phyloP scores from a whole-genome alignment of 1,140 invertebrate genomes.

The Apis laboriosa region DNA sequence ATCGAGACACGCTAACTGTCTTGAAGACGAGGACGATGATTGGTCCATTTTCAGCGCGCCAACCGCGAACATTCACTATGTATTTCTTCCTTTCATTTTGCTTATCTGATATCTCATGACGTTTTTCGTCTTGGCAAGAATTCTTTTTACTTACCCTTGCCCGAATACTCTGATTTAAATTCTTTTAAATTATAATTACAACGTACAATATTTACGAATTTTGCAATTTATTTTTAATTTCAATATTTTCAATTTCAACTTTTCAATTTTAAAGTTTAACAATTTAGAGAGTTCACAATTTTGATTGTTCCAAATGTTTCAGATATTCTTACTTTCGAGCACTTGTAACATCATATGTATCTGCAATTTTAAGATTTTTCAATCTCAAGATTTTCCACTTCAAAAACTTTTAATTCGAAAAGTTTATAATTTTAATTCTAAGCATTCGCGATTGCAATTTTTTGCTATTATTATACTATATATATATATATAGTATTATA shows the following conservation, averaged over 20 bases:
- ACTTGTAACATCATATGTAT: no score
- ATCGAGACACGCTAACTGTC: slow-evolving; percentile 24
- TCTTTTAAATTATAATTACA: not conserved
- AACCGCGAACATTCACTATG: slow-evolving; percentile 15
- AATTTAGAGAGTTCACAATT: not conserved
- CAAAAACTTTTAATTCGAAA: no score
- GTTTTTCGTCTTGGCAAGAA: not conserved
- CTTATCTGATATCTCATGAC: slow-evolving; percentile 12
- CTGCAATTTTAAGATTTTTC: not conserved
- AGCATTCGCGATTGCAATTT: not conserved
- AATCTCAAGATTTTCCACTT: not conserved
- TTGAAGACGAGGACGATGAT: slow-evolving; percentile 13
- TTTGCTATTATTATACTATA: no score
- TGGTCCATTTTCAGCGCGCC: slow-evolving; percentile 24
- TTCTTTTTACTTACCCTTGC: slow-evolving; percentile 17
- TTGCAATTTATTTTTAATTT: not conserved
- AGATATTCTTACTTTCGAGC: not conserved
- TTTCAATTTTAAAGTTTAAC: not conserved
- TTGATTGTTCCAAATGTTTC: not conserved
- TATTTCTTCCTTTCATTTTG: slow-evolving; percentile 19
- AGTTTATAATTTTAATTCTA: not conserved
- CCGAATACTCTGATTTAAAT: not conserved
- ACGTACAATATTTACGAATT: not conserved
- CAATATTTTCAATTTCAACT: not conserved
- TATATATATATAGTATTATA: no score